Base-by-base conservation (phyloP, 1,140 invertebrate genomes). In the Brachionus angularis region DNA sequence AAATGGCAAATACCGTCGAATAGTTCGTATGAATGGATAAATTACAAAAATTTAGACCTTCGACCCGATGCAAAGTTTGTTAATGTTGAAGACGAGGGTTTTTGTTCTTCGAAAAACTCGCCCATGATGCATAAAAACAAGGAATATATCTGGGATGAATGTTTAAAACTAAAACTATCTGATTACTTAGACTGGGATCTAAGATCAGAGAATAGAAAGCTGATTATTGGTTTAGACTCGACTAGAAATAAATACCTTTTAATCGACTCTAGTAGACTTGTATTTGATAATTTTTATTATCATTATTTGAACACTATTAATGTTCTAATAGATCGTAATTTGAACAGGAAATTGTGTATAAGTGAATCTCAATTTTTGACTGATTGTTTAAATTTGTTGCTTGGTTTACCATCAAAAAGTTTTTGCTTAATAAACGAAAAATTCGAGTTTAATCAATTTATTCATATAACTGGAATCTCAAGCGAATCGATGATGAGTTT, bases 1-100 rank as follows among this genome's bases (percentile, higher is more conserved):
- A 67, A 18, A 34, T 67, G 62, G 62, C 62, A 67, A 36, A 67
- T 67, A 47, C 62, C 62, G 25, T 34, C 27, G 12, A 50, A 27
- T 47, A 12, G 14, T 3, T n/a, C 25, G 5, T 67, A 33, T 42
- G 47, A 47, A 33, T 67, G 62, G 62, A 3, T 47, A 0, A 25
- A 67, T 14, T 29, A 25, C 29, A 25, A n/a, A n/a, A n/a, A n/a
- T n/a, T n/a, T n/a, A n/a, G n/a, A n/a, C n/a, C n/a, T n/a, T 4
- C 14, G 47, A 67, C 3, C 42, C 31, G 12, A 67, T n/a, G 18
- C 29, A 50, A n/a, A 5, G 27, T 8, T 16, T 14, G 36, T 23
- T n/a, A 67, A 12, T 23, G n/a, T 47, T 25, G 14, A 44, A 29
- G 62, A 67, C 44, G 62, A 67, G 34, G 62, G 62, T 5, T 67